Conservation (phyloP, 2,113 vertebrate genomes). For the pig (Sus scrofa) region T2T-Sscrofa CM000814.6:138091001-138091500, state of each 20-base stretch:
- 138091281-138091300: neutral
- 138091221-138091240: neutral
- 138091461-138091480: neutral
- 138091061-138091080: neutral
- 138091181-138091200: neutral
- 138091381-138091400: neutral
- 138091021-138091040: neutral
- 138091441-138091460: neutral
- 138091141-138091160: neutral
- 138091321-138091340: no score
- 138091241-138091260: neutral
- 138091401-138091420: neutral
- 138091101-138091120: neutral
- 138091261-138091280: neutral
- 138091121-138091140: rapidly evolving
- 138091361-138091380: neutral
- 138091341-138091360: neutral
- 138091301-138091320: neutral
- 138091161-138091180: neutral
- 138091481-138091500: neutral
- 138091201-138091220: neutral
- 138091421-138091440: neutral
- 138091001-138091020: rapidly evolving
- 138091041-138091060: neutral
- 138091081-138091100: neutral